phyloP scores from a whole-genome alignment of 2,888 invertebrate species.

The Caprella mutica region DNA sequence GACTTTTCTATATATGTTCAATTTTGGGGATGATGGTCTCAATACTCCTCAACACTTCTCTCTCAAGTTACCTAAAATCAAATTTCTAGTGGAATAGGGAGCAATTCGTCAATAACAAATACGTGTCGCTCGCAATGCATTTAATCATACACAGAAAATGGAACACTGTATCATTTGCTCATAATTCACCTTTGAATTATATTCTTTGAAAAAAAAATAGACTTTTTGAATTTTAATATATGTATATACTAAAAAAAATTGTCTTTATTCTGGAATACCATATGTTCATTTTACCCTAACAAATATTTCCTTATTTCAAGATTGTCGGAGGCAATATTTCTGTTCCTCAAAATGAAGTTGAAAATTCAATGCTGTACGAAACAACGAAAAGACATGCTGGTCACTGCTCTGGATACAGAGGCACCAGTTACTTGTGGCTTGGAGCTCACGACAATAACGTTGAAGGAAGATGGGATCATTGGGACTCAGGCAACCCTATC shows the following conservation, averaged over 20 bases:
- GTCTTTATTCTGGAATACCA: too few species aligned
- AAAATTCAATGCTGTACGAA: conserved; percentile 18
- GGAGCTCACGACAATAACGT: conserved; percentile 18
- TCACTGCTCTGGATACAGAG: conserved; percentile 18
- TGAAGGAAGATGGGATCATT: conserved; percentile 7
- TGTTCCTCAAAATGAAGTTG: conserved; percentile 13
- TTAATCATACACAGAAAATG: neutral
- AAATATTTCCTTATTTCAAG: too few species aligned
- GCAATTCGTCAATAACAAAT: too few species aligned
- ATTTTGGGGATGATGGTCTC: too few species aligned
- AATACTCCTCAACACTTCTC: too few species aligned
- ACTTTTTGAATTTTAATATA: neutral
- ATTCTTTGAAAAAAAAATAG: neutral
- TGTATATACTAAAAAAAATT: conserved; percentile 1
- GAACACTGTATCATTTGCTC: neutral
- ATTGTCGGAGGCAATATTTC: conserved; percentile 18
- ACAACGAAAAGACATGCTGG: conserved; percentile 3
- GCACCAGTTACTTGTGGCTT: conserved; percentile 24
- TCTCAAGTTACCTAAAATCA: too few species aligned
- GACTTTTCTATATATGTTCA: too few species aligned
- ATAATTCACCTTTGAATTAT: neutral
- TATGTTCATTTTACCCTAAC: too few species aligned
- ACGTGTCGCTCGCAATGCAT: too few species aligned
- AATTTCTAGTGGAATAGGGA: too few species aligned
- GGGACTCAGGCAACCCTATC: neutral